A percentile compares a stretch with the other conserved stretches of the same genome.
Evolutionary conservation across 64 coral and sea anemone species (phyloP).

Genomic region (Catalaphyllia jardinei): DNA sequence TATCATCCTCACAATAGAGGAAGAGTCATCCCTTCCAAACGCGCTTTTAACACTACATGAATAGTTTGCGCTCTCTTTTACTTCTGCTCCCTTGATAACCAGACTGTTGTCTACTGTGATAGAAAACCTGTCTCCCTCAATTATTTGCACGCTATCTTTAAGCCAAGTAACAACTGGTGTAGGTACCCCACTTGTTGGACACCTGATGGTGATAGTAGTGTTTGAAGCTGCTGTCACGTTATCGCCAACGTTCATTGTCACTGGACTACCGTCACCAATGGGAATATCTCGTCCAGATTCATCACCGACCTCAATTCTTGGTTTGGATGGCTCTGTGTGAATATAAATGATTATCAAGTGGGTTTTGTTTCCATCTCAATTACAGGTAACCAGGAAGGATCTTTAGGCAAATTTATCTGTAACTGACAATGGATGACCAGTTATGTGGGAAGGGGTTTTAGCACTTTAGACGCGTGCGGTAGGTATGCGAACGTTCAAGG

Average conservation of each 20-base stretch:
- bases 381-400: no score
- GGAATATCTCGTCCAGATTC: neutral
- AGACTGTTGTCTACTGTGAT: slow-evolving; percentile 7
- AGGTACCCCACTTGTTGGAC: slow-evolving; percentile 53
- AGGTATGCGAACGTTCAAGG: no score
- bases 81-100: neutral
- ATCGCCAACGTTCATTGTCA: slow-evolving; percentile 43
- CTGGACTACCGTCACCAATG: slow-evolving; percentile 4
- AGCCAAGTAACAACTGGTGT: slow-evolving; percentile 68
- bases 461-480: no score
- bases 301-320: neutral
- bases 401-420: no score
- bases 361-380: neutral
- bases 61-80: slow-evolving; percentile 35
- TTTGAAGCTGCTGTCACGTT: slow-evolving; percentile 31
- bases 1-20: no score
- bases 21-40: slow-evolving; percentile 10
- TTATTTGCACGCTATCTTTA: slow-evolving; percentile 35
- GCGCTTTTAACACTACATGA: slow-evolving; percentile 22
- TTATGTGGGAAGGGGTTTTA: no score
- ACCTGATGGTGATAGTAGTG: slow-evolving; percentile 59
- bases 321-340: slow-evolving; percentile 6
- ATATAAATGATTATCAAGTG: neutral
- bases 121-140: neutral
- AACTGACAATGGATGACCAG: no score